Percentiles rank a stretch among this genome's conserved stretches.
phyloP scores from a whole-genome alignment of 2,113 vertebrate species.

The Aspidoscelis tigris region DNA sequence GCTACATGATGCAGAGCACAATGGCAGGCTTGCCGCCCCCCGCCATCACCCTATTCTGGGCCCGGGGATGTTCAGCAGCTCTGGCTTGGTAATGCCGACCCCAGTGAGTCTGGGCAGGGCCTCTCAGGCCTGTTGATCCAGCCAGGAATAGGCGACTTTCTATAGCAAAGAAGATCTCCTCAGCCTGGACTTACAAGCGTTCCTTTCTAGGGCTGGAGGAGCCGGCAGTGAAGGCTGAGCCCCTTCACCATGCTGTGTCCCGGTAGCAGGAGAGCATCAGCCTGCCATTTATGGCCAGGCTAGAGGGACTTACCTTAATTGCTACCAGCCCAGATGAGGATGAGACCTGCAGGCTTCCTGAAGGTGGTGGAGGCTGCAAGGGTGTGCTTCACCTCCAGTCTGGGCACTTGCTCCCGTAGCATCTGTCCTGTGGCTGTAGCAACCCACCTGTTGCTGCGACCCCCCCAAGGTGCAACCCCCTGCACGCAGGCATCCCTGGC shows the following conservation, averaged over 20 bases:
- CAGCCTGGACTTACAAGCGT: no score
- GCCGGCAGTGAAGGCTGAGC: no score
- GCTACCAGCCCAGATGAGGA: background rate
- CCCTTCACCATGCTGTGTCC: no score
- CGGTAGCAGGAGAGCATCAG: no score
- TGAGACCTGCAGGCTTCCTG: background rate
- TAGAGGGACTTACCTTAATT: background rate
- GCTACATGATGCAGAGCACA: no score
- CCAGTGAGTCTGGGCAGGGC: background rate
- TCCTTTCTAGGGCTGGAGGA: no score
- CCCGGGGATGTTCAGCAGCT: background rate
- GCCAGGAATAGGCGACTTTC: no score
- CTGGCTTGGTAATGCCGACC: background rate
- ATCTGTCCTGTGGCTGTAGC: background rate
- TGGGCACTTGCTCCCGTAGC: background rate
- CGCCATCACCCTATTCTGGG: no score
- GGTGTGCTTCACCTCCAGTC: background rate
- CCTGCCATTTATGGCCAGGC: no score
- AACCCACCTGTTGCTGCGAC: no score
- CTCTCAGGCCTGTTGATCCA: no score
- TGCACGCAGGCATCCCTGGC: conserved; percentile 33
- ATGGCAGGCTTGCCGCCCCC: background rate
- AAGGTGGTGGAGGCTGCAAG: background rate
- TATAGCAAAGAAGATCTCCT: no score
- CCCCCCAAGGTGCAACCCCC: background rate